Evolutionary conservation across 2,797 vertebrate species (phyloP).

Genomic region (Nyctibius grandis): DNA sequence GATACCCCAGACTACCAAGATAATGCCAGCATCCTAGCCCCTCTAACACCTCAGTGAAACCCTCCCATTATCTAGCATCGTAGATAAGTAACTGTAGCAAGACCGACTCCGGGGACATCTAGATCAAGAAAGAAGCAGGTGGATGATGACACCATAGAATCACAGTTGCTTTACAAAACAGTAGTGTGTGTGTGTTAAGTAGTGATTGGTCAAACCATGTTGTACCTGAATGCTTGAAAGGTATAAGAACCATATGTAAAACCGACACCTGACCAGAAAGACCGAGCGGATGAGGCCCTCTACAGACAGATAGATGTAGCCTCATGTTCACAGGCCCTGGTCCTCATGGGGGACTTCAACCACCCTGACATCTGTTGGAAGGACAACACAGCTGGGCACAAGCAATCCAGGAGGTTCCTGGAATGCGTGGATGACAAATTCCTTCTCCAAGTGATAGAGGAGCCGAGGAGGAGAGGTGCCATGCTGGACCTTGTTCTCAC

Average conservation of each 20-base stretch:
- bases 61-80: background rate
- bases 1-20: background rate
- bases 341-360: too few species aligned
- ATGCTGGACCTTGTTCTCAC: too few species aligned
- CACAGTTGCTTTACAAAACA: background rate
- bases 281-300: too few species aligned
- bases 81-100: background rate
- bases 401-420: too few species aligned
- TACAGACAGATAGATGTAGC: too few species aligned
- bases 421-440: too few species aligned
- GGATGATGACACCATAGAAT: background rate
- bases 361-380: too few species aligned
- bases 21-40: background rate
- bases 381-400: too few species aligned
- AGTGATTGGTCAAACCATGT: rapidly evolving
- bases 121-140: background rate
- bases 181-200: background rate
- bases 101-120: background rate
- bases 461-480: too few species aligned
- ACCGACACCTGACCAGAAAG: too few species aligned
- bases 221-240: background rate
- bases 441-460: too few species aligned
- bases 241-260: rapidly evolving
- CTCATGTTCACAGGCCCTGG: too few species aligned
- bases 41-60: rapidly evolving